Percentiles rank a stretch among this genome's conserved stretches.
These are phyloP conservation scores for Harpagifer antarcticus DNA, from an alignment of 2,797 vertebrate species.

Conservation along the genomic window DNA sequence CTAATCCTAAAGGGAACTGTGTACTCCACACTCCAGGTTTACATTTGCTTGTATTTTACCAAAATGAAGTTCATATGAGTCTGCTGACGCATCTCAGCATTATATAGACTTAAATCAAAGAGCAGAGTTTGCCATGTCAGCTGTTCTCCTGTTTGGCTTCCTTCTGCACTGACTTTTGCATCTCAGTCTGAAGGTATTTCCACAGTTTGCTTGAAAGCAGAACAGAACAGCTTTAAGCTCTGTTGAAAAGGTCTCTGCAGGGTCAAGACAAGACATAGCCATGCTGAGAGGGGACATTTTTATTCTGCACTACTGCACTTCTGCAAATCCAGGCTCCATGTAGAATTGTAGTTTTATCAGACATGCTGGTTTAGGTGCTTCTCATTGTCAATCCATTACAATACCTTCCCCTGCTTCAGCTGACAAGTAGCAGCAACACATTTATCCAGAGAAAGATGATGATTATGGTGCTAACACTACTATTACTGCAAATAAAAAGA, in stretches of 20 bases:
- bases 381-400: slow-evolving; percentile 30
- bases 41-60: slow-evolving; percentile 1
- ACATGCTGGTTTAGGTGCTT: slow-evolving; percentile 19
- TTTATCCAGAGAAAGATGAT: not conserved
- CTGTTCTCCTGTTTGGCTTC: not conserved
- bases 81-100: not conserved
- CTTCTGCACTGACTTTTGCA: not conserved
- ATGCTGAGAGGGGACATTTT: slow-evolving; percentile 13
- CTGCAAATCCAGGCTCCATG: not conserved
- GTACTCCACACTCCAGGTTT: not conserved
- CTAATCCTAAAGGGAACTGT: too few relatives aligned
- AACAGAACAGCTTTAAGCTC: slow-evolving; percentile 18
- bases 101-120: not conserved
- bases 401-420: slow-evolving; percentile 16
- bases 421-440: slow-evolving; percentile 1
- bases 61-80: not conserved
- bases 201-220: not conserved
- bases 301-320: slow-evolving; percentile 5
- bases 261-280: slow-evolving; percentile 13
- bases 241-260: slow-evolving; percentile 30
- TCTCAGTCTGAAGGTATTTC: slow-evolving; percentile 1
- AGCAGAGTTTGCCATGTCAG: not conserved
- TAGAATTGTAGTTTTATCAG: slow-evolving; percentile 14
- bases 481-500: slow-evolving; percentile 8
- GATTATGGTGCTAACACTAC: slow-evolving; percentile 8